Percentiles rank a stretch among this genome's conserved stretches.
phyloP scores from a whole-genome alignment of 2,797 vertebrate genomes.

The Arremon brunneinucha region DNA sequence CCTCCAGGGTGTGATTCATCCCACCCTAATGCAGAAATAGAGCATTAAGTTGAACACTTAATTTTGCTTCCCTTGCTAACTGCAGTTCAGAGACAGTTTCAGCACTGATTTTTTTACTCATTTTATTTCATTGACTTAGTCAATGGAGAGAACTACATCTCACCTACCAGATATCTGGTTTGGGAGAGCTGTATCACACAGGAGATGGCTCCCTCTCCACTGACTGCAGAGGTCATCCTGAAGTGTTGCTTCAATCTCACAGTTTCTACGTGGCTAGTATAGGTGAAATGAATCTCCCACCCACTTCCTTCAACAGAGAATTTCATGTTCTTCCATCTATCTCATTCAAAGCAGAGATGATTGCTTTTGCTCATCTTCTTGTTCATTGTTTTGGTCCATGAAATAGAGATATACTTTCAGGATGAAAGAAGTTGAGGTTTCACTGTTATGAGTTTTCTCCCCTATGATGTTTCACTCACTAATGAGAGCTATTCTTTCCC shows the following conservation, averaged over 20 bases:
- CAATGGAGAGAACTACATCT: background rate
- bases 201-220: background rate
- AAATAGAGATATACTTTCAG: background rate
- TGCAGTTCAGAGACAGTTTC: conserved; percentile 1
- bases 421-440: background rate
- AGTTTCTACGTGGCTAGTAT: background rate
- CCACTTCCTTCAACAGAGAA: background rate
- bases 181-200: background rate
- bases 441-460: background rate
- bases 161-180: background rate
- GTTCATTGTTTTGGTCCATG: background rate
- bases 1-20: conserved; percentile 9
- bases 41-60: background rate
- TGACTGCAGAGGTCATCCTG: background rate
- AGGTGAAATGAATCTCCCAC: background rate
- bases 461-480: background rate
- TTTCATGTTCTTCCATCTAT: background rate
- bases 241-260: background rate
- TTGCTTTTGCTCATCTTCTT: background rate
- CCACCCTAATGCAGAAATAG: background rate
- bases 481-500: background rate
- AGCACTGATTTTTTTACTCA: background rate
- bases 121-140: background rate
- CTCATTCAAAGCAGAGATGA: background rate
- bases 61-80: conserved; percentile 28